phyloP scores from a whole-genome alignment of 2,888 invertebrate genomes.

The Geophilus truncorum region DNA sequence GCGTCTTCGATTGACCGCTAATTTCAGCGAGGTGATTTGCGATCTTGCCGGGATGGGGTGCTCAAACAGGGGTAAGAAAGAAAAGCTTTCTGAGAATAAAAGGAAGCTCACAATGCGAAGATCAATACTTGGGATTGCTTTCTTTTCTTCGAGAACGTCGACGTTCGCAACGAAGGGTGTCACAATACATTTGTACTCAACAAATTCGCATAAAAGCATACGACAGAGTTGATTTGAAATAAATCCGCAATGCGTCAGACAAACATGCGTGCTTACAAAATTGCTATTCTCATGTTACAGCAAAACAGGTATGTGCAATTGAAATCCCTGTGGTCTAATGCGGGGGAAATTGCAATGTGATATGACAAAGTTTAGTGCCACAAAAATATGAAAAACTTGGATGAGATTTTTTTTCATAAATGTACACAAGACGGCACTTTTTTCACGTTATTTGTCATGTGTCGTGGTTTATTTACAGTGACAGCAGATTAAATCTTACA shows the following conservation, averaged over 20 bases:
- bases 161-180: not conserved
- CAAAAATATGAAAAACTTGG: too few relatives aligned
- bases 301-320: not conserved
- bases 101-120: not conserved
- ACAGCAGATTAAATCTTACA: too few relatives aligned
- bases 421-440: too few relatives aligned
- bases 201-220: conserved; percentile 8
- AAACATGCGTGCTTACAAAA: not conserved
- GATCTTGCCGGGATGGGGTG: not conserved
- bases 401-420: too few relatives aligned
- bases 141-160: not conserved
- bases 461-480: too few relatives aligned
- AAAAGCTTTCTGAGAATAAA: not conserved
- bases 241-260: not conserved
- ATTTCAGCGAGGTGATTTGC: conserved; percentile 19
- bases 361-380: not conserved
- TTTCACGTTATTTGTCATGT: too few relatives aligned
- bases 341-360: not conserved
- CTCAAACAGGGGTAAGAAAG: not conserved
- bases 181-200: not conserved
- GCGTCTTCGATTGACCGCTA: conserved; percentile 19
- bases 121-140: not conserved
- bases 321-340: not conserved
- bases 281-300: not conserved
- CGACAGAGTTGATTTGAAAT: not conserved